Evolutionary conservation across 1,140 invertebrate genomes (phyloP), one percentile per base, ranked within the genome.

Genomic region (Diachasma alloeum): DNA sequence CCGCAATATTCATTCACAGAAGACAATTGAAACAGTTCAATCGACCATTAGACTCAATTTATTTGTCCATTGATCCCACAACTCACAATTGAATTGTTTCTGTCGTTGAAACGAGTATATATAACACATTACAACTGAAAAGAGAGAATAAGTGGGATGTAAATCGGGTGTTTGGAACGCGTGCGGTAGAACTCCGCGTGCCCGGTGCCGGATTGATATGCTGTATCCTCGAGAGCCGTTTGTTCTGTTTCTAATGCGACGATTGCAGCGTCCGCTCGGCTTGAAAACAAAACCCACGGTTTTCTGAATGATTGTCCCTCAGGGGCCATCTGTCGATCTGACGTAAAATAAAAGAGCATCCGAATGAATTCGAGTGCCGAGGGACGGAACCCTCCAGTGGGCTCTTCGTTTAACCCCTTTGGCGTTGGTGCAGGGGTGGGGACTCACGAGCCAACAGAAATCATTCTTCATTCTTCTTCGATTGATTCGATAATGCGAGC

Each of bases 211-310:
- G 31, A 2, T 22, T 48, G 72, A 36, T 59, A n/a, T n/a, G n/a
- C n/a, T n/a, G 48, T 39, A 72, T 77, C 37, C 26, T 76, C 63
- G 71, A 79, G 78, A 72, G 80, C 53, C 83, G 81, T 86, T 88
- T 86, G 85, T 87, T 75, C n/a, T 82, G 82, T 83, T 87, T 88
- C 77, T 87, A 89, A 89, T 87, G 87, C 87, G 85, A 31, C 87
- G 88, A 88, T 88, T 89, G 86, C 84, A 83, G 69, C 81, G 79
- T 83, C 79, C 80, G 79, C 81, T 82, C 83, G 36, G 59, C 13
- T 84, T 88, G 87, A 86, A 89, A 90, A 90, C 87, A 89, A 90
- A 88, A 89, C 88, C 85, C 82, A 79, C 78, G 31, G 10, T 37
- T 69, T 42, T 69, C 74, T 78, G 26, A 11, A 37, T 68, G 66